These are phyloP conservation scores for Halcyon leucocephala DNA, from an alignment of 2,797 vertebrate species.

Conservation along the genomic window DNA sequence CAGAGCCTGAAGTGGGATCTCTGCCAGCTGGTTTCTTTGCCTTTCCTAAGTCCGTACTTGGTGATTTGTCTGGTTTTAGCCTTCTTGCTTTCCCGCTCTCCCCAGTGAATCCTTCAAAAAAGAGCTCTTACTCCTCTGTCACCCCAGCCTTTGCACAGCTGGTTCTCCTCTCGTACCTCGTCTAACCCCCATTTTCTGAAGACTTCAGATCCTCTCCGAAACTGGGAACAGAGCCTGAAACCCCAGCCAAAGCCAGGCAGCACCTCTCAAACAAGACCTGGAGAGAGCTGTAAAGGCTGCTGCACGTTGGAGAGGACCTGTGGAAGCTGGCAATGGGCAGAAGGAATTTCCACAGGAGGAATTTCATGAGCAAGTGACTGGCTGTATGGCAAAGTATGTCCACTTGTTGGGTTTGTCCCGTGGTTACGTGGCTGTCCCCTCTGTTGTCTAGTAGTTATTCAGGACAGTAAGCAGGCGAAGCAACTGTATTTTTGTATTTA, in stretches of 20 bases:
- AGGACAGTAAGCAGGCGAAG: slow-evolving; percentile 2
- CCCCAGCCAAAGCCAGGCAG: neutral
- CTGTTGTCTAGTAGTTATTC: slow-evolving; percentile 1
- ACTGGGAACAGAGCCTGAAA: neutral
- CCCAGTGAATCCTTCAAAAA: neutral
- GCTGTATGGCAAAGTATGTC: neutral
- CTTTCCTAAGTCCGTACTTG: neutral
- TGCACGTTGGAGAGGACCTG: neutral
- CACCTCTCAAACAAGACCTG: neutral
- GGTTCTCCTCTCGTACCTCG: neutral
- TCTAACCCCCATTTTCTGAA: neutral
- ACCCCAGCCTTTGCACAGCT: neutral
- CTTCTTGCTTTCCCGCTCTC: neutral
- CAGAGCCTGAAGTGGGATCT: neutral
- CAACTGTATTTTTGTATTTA: neutral
- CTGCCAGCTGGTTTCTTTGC: neutral
- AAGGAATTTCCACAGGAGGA: neutral
- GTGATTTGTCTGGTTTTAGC: neutral
- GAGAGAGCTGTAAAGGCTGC: neutral
- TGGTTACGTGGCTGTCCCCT: neutral
- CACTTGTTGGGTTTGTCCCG: neutral
- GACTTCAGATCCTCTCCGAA: neutral
- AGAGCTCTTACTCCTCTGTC: neutral
- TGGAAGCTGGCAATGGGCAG: neutral
- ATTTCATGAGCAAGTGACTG: neutral